A percentile compares a stretch with the other conserved stretches of the same genome.
phyloP scores from a whole-genome alignment of 2,888 invertebrate genomes.

The Metacarcinus magister region DNA sequence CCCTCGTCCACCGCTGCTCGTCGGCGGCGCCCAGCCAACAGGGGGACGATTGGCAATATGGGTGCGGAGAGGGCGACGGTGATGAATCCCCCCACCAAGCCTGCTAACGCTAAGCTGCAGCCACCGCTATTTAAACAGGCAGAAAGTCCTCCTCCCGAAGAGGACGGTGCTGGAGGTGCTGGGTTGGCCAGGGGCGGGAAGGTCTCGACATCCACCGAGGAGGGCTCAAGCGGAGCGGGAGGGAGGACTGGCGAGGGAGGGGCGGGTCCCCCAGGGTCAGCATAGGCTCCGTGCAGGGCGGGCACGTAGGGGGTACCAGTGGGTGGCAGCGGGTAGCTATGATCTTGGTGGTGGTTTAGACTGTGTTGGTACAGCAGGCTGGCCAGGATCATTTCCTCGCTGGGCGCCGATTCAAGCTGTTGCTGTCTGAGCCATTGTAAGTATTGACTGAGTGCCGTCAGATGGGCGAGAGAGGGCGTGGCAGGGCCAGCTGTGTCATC shows the following conservation, averaged over 20 bases:
- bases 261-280: not conserved
- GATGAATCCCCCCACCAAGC: not conserved
- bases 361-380: constrained; percentile 9
- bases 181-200: not conserved
- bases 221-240: not conserved
- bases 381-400: constrained; percentile 55
- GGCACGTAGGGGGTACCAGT: constrained; percentile 18
- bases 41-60: not conserved
- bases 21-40: not conserved
- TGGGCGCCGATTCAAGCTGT: not conserved
- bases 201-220: not conserved
- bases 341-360: not conserved
- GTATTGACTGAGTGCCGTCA: constrained; percentile 50
- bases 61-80: not conserved
- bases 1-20: not conserved
- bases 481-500: not conserved
- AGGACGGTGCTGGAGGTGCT: not conserved
- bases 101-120: not conserved
- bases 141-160: not conserved
- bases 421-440: constrained; percentile 33
- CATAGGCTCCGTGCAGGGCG: constrained; percentile 40
- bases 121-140: not conserved
- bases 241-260: not conserved
- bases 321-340: not conserved
- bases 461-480: not conserved